Conservation (phyloP, 2,113 vertebrate genomes). For the Ifrita kowaldi region DNA sequence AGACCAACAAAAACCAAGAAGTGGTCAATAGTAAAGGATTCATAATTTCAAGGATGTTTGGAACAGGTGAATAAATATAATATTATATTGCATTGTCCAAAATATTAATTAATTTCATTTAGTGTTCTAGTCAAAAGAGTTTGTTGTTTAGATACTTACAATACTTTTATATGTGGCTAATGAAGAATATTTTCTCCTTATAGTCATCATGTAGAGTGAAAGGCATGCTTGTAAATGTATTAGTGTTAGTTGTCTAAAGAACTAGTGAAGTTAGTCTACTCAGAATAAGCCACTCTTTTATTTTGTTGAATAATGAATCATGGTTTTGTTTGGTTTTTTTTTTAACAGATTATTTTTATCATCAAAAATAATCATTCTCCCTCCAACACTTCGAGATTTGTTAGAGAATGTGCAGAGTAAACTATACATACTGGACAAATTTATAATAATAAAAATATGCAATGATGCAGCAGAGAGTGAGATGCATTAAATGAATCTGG, state of each 20-base stretch:
- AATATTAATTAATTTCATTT: not conserved
- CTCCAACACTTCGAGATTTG: rapidly evolving
- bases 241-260: not conserved
- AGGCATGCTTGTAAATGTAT: not conserved
- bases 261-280: not conserved
- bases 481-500: not conserved
- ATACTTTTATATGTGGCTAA: not conserved
- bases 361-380: not conserved
- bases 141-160: not conserved
- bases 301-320: not conserved
- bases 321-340: not conserved
- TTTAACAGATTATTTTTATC: not conserved
- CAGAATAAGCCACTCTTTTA: not conserved
- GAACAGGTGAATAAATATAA: not conserved
- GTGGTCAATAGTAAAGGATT: not conserved
- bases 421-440: not conserved
- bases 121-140: not conserved
- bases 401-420: not conserved
- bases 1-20: not conserved
- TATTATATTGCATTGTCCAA: not conserved
- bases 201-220: not conserved
- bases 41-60: not conserved
- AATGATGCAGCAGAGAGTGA: not conserved
- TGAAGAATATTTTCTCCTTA: not conserved
- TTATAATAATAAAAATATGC: not conserved